These are phyloP conservation scores for Ciconia boyciana DNA, from an alignment of 2,113 vertebrate genomes.

Conservation along the genomic window DNA sequence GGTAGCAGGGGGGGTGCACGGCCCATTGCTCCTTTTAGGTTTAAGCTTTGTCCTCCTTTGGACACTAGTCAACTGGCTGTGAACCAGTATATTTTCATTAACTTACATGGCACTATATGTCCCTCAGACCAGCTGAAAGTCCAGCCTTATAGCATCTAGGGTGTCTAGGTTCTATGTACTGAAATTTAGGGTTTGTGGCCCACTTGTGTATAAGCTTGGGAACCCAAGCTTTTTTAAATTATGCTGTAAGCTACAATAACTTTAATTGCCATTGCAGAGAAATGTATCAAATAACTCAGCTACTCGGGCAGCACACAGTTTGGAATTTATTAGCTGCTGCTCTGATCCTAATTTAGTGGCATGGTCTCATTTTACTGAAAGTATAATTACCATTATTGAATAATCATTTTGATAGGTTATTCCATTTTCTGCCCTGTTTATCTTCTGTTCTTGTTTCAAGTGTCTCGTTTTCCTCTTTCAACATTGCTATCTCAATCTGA, in stretches of 20 bases:
- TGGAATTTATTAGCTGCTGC: conserved; percentile 18
- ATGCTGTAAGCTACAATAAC: background rate
- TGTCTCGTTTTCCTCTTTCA: background rate
- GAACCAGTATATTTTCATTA: background rate
- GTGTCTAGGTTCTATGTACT: rapidly evolving
- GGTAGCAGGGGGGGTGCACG: background rate
- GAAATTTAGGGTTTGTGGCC: background rate
- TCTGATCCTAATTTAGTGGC: conserved; percentile 37
- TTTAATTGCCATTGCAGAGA: background rate
- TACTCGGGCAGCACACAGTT: background rate
- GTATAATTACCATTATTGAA: conserved; percentile 52
- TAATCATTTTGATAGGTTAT: conserved; percentile 46
- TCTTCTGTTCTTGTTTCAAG: conserved; percentile 17
- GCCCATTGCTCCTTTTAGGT: background rate
- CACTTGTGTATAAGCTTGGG: background rate
- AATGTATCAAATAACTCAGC: background rate
- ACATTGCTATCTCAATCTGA: background rate
- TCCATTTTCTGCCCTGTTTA: conserved; percentile 46
- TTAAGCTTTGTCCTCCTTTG: background rate
- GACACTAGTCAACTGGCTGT: background rate
- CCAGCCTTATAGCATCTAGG: background rate
- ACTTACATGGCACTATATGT: background rate
- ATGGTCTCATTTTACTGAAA: conserved; percentile 36
- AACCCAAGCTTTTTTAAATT: background rate
- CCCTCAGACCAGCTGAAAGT: background rate